Percentiles rank a stretch among this genome's conserved stretches.
These are phyloP conservation scores for Pogonocichla stellata DNA, from an alignment of 2,113 vertebrate genomes.

Conservation along the genomic window DNA sequence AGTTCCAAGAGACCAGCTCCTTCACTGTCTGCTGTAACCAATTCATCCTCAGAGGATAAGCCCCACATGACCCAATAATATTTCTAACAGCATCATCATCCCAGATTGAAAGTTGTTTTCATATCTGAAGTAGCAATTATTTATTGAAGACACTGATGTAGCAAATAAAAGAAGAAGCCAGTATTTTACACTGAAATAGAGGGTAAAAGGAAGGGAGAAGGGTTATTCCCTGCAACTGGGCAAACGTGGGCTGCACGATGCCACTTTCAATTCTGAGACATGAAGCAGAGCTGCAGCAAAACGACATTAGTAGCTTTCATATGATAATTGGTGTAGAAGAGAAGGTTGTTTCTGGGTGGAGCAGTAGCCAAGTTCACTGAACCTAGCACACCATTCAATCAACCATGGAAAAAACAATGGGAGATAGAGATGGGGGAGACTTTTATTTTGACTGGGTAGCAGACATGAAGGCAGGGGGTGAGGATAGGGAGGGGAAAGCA, in stretches of 20 bases:
- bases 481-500: constrained; percentile 26
- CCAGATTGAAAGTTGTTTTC: neutral
- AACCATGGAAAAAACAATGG: constrained; percentile 62
- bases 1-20: neutral
- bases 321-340: constrained; percentile 74
- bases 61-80: neutral
- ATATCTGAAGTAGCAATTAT: neutral
- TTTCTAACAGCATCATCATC: neutral
- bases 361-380: constrained; percentile 78
- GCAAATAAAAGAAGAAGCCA: neutral
- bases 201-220: neutral
- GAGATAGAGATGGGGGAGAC: constrained; percentile 23
- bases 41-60: neutral
- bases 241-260: constrained; percentile 1
- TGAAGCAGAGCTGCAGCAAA: constrained; percentile 30
- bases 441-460: constrained; percentile 71
- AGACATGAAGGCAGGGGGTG: constrained; percentile 41
- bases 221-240: neutral
- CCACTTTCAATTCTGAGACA: constrained; percentile 69
- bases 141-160: neutral
- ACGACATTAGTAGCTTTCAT: constrained; percentile 73
- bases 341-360: constrained; percentile 70
- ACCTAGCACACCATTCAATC: constrained; percentile 75
- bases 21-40: neutral
- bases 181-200: neutral